phyloP scores from a whole-genome alignment of 1,140 invertebrate genomes.

The Brachionus sp. region DNA sequence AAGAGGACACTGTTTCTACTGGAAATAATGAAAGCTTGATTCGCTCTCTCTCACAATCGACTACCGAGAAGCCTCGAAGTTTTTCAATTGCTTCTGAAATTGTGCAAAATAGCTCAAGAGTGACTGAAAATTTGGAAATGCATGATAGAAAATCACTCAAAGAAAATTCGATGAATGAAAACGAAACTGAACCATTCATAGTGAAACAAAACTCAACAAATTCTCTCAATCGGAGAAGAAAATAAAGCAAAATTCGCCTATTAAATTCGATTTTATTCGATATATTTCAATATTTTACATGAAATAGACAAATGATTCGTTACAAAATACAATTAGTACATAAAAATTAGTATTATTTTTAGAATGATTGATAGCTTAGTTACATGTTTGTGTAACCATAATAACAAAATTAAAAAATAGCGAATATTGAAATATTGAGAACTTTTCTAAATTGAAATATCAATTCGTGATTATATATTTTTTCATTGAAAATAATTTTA shows the following conservation, averaged over 20 bases:
- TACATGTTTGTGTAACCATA: too few relatives aligned
- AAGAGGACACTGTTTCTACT: not conserved
- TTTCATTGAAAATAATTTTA: too few relatives aligned
- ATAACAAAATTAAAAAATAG: too few relatives aligned
- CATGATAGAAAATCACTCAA: not conserved
- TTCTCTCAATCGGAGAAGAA: not conserved
- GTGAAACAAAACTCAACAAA: not conserved
- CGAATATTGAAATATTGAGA: too few relatives aligned
- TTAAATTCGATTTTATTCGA: too few relatives aligned
- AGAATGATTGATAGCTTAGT: too few relatives aligned
- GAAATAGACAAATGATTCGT: too few relatives aligned
- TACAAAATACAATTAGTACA: too few relatives aligned
- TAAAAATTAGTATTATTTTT: too few relatives aligned
- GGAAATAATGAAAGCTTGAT: not conserved
- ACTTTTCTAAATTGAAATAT: too few relatives aligned
- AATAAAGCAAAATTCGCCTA: not conserved
- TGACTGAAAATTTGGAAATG: not conserved
- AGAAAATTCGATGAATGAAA: not conserved
- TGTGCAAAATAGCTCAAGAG: not conserved
- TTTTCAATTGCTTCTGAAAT: constrained; percentile 4
- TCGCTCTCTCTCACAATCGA: not conserved
- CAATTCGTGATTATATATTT: too few relatives aligned
- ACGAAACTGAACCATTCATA: not conserved
- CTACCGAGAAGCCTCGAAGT: not conserved
- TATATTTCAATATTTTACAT: too few relatives aligned